Evolutionary conservation across 2,888 invertebrate genomes (phyloP).

Genomic region (Pyrrhia umbra): DNA sequence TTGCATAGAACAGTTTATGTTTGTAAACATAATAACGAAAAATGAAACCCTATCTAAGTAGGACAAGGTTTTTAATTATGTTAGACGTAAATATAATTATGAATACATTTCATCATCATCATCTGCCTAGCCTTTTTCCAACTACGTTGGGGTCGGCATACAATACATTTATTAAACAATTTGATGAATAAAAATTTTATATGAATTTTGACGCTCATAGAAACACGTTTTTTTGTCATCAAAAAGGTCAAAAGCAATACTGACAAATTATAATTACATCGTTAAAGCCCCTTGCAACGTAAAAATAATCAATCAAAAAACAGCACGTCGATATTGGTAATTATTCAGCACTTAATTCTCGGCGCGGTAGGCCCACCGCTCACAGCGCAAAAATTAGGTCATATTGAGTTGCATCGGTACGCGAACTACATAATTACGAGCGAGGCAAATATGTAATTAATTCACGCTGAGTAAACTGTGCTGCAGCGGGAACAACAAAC

Average conservation of each 20-base stretch:
- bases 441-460: constrained; percentile 81
- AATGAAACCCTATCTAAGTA: not conserved
- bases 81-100: not conserved
- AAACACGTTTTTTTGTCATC: not conserved
- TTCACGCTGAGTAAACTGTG: constrained; percentile 74
- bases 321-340: constrained; percentile 54
- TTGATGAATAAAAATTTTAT: too few relatives aligned
- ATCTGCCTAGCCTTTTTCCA: too few relatives aligned
- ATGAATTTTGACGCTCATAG: not conserved
- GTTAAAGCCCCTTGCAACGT: not conserved
- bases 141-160: too few relatives aligned
- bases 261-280: not conserved
- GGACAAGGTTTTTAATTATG: not conserved
- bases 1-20: not conserved
- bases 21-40: not conserved
- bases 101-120: not conserved
- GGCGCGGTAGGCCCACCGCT: constrained; percentile 55
- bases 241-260: not conserved
- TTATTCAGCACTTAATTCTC: constrained; percentile 68
- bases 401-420: constrained; percentile 75
- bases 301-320: constrained; percentile 42
- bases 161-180: too few relatives aligned
- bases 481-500: constrained; percentile 63
- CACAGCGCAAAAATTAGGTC: constrained; percentile 76
- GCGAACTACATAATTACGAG: constrained; percentile 77